These are phyloP conservation scores for Ganaspis sp. DNA, from an alignment of 1,140 invertebrate species.

Conservation along the genomic window DNA sequence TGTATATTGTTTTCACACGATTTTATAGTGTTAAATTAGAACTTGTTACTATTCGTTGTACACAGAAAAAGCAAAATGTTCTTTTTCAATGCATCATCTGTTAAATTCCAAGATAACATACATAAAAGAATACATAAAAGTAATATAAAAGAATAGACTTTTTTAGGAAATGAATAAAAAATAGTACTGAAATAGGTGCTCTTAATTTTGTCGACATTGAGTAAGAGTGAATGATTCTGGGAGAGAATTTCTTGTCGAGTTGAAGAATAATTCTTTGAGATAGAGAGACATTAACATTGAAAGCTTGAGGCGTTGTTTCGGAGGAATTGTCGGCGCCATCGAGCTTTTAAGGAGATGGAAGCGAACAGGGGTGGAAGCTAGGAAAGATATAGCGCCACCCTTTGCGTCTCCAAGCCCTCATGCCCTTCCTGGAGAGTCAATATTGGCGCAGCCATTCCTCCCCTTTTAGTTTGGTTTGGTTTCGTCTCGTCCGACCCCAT, in stretches of 20 bases:
- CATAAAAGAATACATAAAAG: too few relatives aligned
- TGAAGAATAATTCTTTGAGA: neutral
- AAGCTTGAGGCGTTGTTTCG: neutral
- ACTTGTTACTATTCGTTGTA: too few relatives aligned
- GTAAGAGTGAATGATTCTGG: too few relatives aligned
- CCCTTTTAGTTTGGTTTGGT: slow-evolving; percentile 24
- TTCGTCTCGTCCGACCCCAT: slow-evolving; percentile 45
- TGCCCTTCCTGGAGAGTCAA: slow-evolving; percentile 53
- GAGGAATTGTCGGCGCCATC: slow-evolving; percentile 6
- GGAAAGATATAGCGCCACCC: slow-evolving; percentile 42
- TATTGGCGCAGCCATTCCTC: slow-evolving; percentile 54
- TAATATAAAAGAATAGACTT: too few relatives aligned
- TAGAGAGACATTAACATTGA: neutral
- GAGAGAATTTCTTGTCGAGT: neutral
- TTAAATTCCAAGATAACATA: too few relatives aligned
- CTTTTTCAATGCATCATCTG: too few relatives aligned
- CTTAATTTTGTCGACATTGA: too few relatives aligned
- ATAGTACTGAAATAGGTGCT: too few relatives aligned
- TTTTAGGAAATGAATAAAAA: too few relatives aligned
- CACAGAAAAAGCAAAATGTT: too few relatives aligned
- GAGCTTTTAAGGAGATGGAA: slow-evolving; percentile 23
- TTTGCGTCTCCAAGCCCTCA: slow-evolving; percentile 35
- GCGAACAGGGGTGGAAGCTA: neutral
- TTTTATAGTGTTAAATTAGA: too few relatives aligned
- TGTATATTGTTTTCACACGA: too few relatives aligned